A percentile compares a stretch with the other conserved stretches of the same genome.
Conservation (phyloP, 2,797 vertebrate genomes). For the Hoplostethus mediterraneus region DNA sequence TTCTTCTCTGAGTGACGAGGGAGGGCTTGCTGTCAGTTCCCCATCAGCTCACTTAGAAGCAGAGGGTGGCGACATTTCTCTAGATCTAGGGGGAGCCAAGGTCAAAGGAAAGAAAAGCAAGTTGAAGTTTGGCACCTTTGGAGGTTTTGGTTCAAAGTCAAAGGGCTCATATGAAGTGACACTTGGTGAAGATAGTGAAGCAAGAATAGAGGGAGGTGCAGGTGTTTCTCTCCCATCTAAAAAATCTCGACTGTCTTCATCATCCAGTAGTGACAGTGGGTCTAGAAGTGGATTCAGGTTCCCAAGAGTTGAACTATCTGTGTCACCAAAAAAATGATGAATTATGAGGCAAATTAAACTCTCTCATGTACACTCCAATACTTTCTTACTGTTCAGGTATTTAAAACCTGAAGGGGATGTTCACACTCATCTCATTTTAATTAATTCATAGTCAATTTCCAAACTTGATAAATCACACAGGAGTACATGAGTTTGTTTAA, state of each 20-base stretch:
- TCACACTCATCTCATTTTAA: conserved; percentile 58
- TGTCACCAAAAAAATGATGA: conserved; percentile 89
- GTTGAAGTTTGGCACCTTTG: conserved; percentile 95
- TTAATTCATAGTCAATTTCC: conserved; percentile 33
- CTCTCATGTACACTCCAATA: conserved; percentile 56
- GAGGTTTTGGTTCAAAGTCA: conserved; percentile 92
- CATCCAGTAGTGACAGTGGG: conserved; percentile 91
- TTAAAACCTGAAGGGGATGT: conserved; percentile 21
- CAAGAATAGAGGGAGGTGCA: conserved; percentile 77
- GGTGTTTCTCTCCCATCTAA: conserved; percentile 83
- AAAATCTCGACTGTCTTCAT: conserved; percentile 89
- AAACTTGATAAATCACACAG: conserved; percentile 58
- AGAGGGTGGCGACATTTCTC: conserved; percentile 82
- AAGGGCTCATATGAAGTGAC: conserved; percentile 96
- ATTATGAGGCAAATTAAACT: conserved; percentile 49
- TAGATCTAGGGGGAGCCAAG: conserved; percentile 82
- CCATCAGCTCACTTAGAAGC: conserved; percentile 84
- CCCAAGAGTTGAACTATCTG: conserved; percentile 86
- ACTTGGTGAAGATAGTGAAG: conserved; percentile 88
- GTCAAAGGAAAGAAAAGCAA: conserved; percentile 89
- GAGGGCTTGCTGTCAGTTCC: conserved; percentile 82
- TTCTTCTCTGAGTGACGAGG: conserved; percentile 90
- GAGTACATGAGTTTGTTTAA: conserved; percentile 78
- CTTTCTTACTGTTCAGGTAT: conserved; percentile 16
- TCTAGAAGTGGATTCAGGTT: conserved; percentile 84